Evolutionary conservation across 2,113 vertebrate genomes (phyloP), one percentile per base, ranked within the genome.

Genomic region (Melanerpes formicivorus): DNA sequence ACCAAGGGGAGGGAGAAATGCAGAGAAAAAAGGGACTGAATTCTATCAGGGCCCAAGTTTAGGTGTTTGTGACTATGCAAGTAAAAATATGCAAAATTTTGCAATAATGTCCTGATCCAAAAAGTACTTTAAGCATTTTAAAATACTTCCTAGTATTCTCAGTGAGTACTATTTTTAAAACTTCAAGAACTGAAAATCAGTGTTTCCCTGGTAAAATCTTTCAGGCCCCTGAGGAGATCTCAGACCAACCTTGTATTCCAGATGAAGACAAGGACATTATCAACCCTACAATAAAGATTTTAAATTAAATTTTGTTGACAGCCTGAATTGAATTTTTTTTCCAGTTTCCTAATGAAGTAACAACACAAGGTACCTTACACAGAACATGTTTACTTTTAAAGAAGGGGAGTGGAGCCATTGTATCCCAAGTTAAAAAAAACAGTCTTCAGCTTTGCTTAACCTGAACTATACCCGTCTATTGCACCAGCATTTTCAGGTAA

Each of bases 381-480:
- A 85, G 48, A 71, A 54, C 19, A 54, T 83, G 55, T 89, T 95
- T 93, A 72, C 73, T 87, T 89, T 86, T 50, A 32, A 79, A 93
- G 86, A 82, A 80, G n/a, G 55, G 37, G 60, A 91, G 44, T 29
- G 56, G 70, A 88, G 62, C 54, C 73, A 55, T 58, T 83, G 25
- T n/a, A 90, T 19, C 14, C 21, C 72, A 67, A 16, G 30, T 5
- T 5, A 6, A 83, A 77, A 95, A 90, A 62, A 80, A 55, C 78
- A 88, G 58, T 71, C 32, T 78, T 73, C 50, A 84, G 55, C 72
- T 92, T 90, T 78, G 60, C 76, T 95, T 88, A 91, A 77, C 60
- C 58, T 65, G 74, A 96, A 93, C 69, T 50, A 79, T 44, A 82
- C 86, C 62, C 48, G 65, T 52, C 23, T 56, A 92, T 75, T 71